Evolutionary conservation across 2,113 vertebrate genomes (phyloP), one percentile per base, ranked within the genome.

Genomic region (Camelus dromedarius): DNA sequence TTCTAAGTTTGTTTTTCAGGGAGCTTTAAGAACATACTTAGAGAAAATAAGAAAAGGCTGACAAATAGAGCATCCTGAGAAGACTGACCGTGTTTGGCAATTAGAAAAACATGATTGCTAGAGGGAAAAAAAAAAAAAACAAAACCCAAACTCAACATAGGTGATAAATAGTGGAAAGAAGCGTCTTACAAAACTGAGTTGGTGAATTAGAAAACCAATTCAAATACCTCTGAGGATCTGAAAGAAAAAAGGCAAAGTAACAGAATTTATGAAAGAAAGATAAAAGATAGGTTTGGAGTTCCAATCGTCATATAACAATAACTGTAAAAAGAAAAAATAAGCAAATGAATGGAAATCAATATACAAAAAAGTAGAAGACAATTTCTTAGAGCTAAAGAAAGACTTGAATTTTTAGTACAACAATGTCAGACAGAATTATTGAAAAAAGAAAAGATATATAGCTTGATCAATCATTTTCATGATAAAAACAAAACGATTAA

Each of bases 21-120:
- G 64, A 80, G 20, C 66, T 80, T 77, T 72, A 72, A 77, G 38
- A 79, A 92, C 7, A 77, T 30, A 30, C 58, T 42, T 2, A 2
- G 12, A 82, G 38, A 42, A 83, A 88, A 91, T 18, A 67, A 50
- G 35, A 92, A 72, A 5, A 79, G 56, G 28, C 28, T 75, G 35
- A 56, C 56, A 83, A 92, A 90, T 88, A 94, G 77, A 88, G 54
- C 56, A 96, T 64, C 10, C 70, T 64, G n/a, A 88, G 70, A 84
- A 70, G 26, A 89, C 1, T 30, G 77, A 58, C 30, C 35, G 64
- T 50, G 75, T 62, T 11, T 35, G 54, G 32, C 32, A 89, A 79
- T 73, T 54, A 38, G 72, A 89, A 81, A 32, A 52, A n/a, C 22
- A 85, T n/a, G 46, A 66, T 10, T 85, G 69, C 28, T 81, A 35